phyloP scores from a whole-genome alignment of 1,140 invertebrate species.

The Lasioglossum albipes region DNA sequence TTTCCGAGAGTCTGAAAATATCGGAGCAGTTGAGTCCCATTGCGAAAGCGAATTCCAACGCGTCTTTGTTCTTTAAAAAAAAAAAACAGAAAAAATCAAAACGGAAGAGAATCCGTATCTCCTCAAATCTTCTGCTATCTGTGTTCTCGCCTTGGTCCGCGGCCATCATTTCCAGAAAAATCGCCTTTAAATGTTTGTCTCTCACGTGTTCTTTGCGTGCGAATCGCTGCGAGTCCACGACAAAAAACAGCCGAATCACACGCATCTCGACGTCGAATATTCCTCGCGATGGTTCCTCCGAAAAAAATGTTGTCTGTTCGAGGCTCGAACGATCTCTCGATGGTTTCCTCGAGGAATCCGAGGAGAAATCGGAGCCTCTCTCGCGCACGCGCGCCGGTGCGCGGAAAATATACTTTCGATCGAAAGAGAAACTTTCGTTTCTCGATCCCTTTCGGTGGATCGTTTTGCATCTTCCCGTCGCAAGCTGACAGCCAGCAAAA shows the following conservation, averaged over 20 bases:
- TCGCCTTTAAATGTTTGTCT: background rate
- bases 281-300: no score
- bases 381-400: background rate
- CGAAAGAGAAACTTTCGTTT: background rate
- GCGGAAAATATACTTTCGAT: background rate
- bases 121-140: constrained; percentile 4
- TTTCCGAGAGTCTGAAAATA: background rate
- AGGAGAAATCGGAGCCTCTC: background rate
- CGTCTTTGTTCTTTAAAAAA: no score
- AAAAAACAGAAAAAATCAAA: no score
- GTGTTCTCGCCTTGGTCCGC: constrained; percentile 23
- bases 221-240: constrained; percentile 73
- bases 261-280: no score
- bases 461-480: constrained; percentile 4
- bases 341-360: background rate
- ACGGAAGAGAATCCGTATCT: no score
- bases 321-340: no score
- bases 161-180: constrained; percentile 1
- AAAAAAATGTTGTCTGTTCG: no score
- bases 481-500: background rate
- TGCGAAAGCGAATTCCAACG: background rate
- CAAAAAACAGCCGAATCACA: constrained; percentile 42
- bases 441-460: background rate
- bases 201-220: constrained; percentile 63
- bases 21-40: background rate